Percentiles rank a stretch among this genome's conserved stretches.
These are phyloP conservation scores for Engystomops pustulosus DNA, from an alignment of 2,113 vertebrate species.

Conservation along the genomic window DNA sequence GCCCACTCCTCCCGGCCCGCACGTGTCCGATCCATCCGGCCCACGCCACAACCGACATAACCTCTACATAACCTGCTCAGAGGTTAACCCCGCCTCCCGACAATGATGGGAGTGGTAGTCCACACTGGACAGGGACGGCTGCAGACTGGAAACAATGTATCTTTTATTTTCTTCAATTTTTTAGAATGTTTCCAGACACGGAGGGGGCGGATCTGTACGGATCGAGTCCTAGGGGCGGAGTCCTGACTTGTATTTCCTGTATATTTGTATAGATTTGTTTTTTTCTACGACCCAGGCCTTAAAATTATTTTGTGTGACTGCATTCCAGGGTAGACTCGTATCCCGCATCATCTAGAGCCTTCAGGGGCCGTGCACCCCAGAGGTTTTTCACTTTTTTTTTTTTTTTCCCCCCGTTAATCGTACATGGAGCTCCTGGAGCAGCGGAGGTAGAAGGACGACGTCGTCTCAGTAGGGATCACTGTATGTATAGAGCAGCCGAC, in stretches of 20 bases:
- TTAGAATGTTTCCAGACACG: neutral
- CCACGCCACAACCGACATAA: no score
- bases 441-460: neutral
- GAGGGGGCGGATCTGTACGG: no score
- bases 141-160: no score
- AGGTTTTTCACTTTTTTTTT: neutral
- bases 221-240: no score
- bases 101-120: slow-evolving; percentile 49
- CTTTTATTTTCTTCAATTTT: neutral
- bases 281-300: neutral
- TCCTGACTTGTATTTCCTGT: neutral
- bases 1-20: slow-evolving; percentile 51
- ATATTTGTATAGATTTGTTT: neutral
- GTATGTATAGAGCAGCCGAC: neutral
- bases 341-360: no score
- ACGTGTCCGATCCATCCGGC: no score
- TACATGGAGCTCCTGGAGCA: neutral
- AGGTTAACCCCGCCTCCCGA: neutral
- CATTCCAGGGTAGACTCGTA: neutral
- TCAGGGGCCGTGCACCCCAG: neutral
- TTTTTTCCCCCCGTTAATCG: neutral
- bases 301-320: neutral
- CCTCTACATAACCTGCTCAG: no score
- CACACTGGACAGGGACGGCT: slow-evolving; percentile 21
- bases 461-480: neutral